Percentiles rank a stretch among this genome's conserved stretches.
Evolutionary conservation across 2,113 vertebrate genomes (phyloP).

Genomic region (Limanda limanda): DNA sequence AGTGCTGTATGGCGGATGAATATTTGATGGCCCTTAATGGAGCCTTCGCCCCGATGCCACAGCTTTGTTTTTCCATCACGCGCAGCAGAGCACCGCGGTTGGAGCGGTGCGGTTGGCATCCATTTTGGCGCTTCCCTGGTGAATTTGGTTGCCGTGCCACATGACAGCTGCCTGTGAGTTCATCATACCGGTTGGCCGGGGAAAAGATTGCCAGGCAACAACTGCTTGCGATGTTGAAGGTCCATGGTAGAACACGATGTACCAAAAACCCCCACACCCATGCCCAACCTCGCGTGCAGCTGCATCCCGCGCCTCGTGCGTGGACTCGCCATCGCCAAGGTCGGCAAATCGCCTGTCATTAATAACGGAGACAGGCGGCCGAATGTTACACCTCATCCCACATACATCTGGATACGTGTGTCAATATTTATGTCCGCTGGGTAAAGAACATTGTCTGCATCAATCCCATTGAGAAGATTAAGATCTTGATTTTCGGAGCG

Average conservation of each 20-base stretch:
- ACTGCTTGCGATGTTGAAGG: slow-evolving; percentile 45
- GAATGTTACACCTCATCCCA: slow-evolving; percentile 35
- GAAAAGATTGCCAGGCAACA: slow-evolving; percentile 43
- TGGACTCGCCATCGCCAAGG: slow-evolving; percentile 49
- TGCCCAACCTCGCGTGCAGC: slow-evolving; percentile 21
- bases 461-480: slow-evolving; percentile 69
- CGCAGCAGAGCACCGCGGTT: slow-evolving; percentile 17
- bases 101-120: slow-evolving; percentile 36
- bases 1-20: slow-evolving; percentile 74
- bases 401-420: slow-evolving; percentile 48
- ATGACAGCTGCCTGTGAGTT: slow-evolving; percentile 72
- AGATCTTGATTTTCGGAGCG: slow-evolving; percentile 57
- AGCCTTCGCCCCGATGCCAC: slow-evolving; percentile 40
- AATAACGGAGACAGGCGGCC: neutral
- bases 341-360: slow-evolving; percentile 53
- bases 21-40: slow-evolving; percentile 81
- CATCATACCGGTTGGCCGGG: slow-evolving; percentile 18
- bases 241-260: slow-evolving; percentile 2
- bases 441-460: slow-evolving; percentile 51
- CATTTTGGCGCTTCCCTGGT: slow-evolving; percentile 60
- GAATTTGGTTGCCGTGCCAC: slow-evolving; percentile 53
- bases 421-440: slow-evolving; percentile 62
- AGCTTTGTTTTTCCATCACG: slow-evolving; percentile 47
- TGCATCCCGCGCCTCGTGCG: neutral
- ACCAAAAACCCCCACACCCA: slow-evolving; percentile 13